A percentile compares a stretch with the other conserved stretches of the same genome.
Conservation (phyloP, 1,140 invertebrate genomes). For the Aethina tumida region DNA sequence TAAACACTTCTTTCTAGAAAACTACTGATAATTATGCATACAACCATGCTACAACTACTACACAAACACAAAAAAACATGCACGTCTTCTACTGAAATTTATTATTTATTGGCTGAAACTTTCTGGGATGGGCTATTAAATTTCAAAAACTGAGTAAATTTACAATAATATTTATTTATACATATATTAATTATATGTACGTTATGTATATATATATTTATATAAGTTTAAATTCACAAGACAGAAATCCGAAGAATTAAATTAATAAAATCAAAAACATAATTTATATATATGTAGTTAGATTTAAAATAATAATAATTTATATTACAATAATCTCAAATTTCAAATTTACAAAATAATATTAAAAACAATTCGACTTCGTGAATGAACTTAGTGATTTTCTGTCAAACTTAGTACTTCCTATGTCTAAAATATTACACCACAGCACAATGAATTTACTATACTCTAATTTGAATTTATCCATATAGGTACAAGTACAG, state of each 20-base stretch:
- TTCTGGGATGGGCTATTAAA: constrained; percentile 2
- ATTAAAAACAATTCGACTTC: constrained; percentile 17
- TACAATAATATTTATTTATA: constrained; percentile 37
- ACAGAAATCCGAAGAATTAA: constrained; percentile 32
- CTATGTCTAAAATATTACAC: constrained; percentile 37
- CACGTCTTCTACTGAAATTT: too few species aligned
- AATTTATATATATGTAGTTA: constrained; percentile 16
- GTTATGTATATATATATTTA: constrained; percentile 27
- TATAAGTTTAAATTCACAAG: constrained; percentile 36
- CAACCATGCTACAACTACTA: too few species aligned
- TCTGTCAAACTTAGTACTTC: constrained; percentile 25
- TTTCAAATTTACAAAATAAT: constrained; percentile 30
- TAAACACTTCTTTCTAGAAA: too few species aligned
- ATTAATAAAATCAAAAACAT: constrained; percentile 9
- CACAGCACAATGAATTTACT: constrained; percentile 39
- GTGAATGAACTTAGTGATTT: constrained; percentile 18
- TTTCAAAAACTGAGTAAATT: constrained; percentile 17
- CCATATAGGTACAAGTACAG: constrained; percentile 38
- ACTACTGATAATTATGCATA: too few species aligned
- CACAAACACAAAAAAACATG: too few species aligned
- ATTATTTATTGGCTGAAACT: too few species aligned
- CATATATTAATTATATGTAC: constrained; percentile 36
- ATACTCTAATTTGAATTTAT: constrained; percentile 30
- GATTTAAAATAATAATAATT: constrained; percentile 28
- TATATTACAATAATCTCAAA: constrained; percentile 25